These are phyloP conservation scores for Narcine bancroftii DNA, from an alignment of 2,113 vertebrate genomes.

Conservation along the genomic window DNA sequence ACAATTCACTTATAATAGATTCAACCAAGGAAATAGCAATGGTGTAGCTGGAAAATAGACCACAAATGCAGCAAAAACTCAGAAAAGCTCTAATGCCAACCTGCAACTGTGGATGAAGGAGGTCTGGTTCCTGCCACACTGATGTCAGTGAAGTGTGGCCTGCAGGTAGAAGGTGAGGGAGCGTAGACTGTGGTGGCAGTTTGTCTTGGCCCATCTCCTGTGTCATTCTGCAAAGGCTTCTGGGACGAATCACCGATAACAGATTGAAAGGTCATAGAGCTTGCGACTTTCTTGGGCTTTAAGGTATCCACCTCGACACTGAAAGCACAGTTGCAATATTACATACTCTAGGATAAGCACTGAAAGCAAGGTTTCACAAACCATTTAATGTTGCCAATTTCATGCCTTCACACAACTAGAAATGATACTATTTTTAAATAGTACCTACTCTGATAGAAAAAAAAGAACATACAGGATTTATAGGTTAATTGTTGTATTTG, in stretches of 20 bases:
- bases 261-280: constrained; percentile 55
- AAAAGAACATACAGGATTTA: too few species aligned
- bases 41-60: background rate
- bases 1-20: too few species aligned
- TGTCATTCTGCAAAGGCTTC: constrained; percentile 51
- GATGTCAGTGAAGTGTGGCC: constrained; percentile 47
- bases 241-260: constrained; percentile 47
- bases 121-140: constrained; percentile 41
- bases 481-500: too few species aligned
- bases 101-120: constrained; percentile 42
- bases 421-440: background rate
- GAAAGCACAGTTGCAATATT: background rate
- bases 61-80: background rate
- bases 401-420: background rate
- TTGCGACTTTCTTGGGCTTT: constrained; percentile 53
- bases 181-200: constrained; percentile 42
- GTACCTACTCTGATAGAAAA: background rate
- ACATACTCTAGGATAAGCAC: background rate
- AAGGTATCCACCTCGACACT: constrained; percentile 60
- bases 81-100: constrained; percentile 42
- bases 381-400: background rate
- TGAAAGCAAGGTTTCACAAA: background rate
- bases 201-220: constrained; percentile 50
- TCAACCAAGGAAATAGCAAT: too few species aligned
- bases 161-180: constrained; percentile 40